Base-by-base conservation (phyloP, 1,140 invertebrate species). In the Bombus pyrosoma region DNA sequence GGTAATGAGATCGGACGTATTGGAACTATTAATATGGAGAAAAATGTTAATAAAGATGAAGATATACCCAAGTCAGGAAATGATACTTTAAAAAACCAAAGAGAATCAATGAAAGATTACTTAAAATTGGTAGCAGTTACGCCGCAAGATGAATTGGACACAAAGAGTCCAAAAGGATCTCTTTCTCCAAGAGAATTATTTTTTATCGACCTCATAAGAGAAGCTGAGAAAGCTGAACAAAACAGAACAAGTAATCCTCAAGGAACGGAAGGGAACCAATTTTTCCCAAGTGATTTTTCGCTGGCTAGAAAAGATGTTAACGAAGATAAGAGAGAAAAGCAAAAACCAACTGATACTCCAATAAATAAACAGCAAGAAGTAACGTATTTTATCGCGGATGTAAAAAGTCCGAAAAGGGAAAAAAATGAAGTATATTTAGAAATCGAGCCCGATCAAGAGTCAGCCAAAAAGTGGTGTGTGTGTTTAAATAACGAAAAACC, bases 131-230 rank as follows among this genome's bases (percentile, higher is more conserved):
- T 92, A 15, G 89, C 86, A 28, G 78, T 93, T 37, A 86, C 83
- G 2, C 83, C 86, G 1, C 41, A 77, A 5, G 71, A 72, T 53
- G 81, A 83, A 39, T 18, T 3, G 25, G 85, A 76, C 32, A n/a
- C 25, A 1, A 74, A 86, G 28, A 78, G 85, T 15, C 87, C 85
- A 1, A 79, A 86, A 74, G 85, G 87, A 77, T 89, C 93, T 9
- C 83, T 95, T 66, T 94, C 94, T 2, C 95, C 95, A 4, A 89
- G 95, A 41, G 93, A 95, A 81, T 81, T 95, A 41, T 95, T 95
- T 78, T 95, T 95, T 74, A 92, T 91, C 12, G 94, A 95, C 91
- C 81, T 95, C 9, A 92, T 94, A 74, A 87, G 88, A 73, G 85
- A 89, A 66, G 94, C 93, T 3, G 91, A 94, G 15, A 86, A 77